These are phyloP conservation scores for Sycophila texana DNA, from an alignment of 2,888 invertebrate genomes.

Conservation along the genomic window DNA sequence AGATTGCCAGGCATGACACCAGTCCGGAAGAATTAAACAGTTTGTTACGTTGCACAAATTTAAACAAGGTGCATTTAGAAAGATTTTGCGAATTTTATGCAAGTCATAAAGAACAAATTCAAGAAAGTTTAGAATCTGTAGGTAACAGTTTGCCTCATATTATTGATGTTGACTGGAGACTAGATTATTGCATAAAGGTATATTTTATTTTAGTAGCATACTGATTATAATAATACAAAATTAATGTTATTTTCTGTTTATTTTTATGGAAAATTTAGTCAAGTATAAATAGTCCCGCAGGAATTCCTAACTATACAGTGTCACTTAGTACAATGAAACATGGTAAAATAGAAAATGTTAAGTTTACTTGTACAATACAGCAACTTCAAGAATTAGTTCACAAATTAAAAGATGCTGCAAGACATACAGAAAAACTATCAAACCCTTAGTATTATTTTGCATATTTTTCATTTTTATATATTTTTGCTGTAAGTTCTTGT, in stretches of 20 bases:
- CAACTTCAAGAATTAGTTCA: constrained; percentile 82
- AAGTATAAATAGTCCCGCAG: constrained; percentile 62
- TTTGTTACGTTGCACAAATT: constrained; percentile 61
- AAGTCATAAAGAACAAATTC: constrained; percentile 63
- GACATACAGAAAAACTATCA: constrained; percentile 79
- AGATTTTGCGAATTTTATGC: constrained; percentile 66
- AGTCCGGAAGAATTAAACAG: constrained; percentile 64
- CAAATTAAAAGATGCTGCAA: constrained; percentile 81
- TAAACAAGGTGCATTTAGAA: constrained; percentile 63
- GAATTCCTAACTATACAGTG: constrained; percentile 65
- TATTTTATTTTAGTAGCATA: constrained; percentile 1
- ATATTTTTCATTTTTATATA: constrained; percentile 10
- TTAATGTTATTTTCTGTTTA: constrained; percentile 48
- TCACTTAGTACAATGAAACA: constrained; percentile 65
- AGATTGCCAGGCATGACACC: constrained; percentile 67
- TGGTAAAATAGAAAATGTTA: constrained; percentile 75
- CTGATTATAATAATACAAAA: constrained; percentile 16
- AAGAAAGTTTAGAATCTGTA: constrained; percentile 65
- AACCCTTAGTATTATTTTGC: constrained; percentile 53
- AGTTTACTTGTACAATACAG: constrained; percentile 81
- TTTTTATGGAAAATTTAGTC: constrained; percentile 61
- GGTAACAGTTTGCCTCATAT: constrained; percentile 70
- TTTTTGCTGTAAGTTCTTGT: constrained; percentile 21
- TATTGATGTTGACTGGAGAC: constrained; percentile 72
- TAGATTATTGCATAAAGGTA: constrained; percentile 74